Conservation (phyloP, 2,888 invertebrate species). For the Conistra vaccinii region DNA sequence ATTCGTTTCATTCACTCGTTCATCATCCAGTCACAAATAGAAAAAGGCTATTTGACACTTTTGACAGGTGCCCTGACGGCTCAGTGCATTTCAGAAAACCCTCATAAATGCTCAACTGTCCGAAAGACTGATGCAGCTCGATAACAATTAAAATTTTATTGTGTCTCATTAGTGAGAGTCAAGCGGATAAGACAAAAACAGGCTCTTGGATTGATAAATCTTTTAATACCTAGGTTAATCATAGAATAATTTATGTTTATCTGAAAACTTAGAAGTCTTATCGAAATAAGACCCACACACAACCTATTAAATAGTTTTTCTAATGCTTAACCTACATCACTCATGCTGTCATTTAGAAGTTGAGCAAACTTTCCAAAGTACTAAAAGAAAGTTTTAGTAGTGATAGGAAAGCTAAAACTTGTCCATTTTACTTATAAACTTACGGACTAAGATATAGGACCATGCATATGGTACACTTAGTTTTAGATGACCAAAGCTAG, state of each 20-base stretch:
- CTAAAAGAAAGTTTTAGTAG: slow-evolving; percentile 20
- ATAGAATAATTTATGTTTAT: neutral
- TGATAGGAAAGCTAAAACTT: slow-evolving; percentile 30
- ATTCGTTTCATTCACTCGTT: too few species aligned
- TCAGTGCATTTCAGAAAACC: too few species aligned
- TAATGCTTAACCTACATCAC: slow-evolving; percentile 36
- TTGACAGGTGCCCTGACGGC: too few species aligned
- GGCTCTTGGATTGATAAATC: neutral
- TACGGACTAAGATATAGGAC: neutral
- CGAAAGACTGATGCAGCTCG: too few species aligned
- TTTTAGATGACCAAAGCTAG: slow-evolving; percentile 12
- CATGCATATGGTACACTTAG: slow-evolving; percentile 1
- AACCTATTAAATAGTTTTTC: neutral
- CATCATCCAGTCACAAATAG: too few species aligned
- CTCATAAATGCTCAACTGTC: too few species aligned
- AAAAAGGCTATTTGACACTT: too few species aligned
- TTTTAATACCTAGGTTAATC: too few species aligned
- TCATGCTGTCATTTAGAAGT: slow-evolving; percentile 39
- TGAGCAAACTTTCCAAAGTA: slow-evolving; percentile 16
- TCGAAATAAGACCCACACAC: neutral
- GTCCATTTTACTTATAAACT: slow-evolving; percentile 39
- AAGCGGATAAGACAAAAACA: too few species aligned
- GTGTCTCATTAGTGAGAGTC: too few species aligned
- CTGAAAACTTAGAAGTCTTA: neutral
- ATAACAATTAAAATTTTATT: too few species aligned